phyloP scores from a whole-genome alignment of 2,797 vertebrate genomes.

The Octomys mimax region DNA sequence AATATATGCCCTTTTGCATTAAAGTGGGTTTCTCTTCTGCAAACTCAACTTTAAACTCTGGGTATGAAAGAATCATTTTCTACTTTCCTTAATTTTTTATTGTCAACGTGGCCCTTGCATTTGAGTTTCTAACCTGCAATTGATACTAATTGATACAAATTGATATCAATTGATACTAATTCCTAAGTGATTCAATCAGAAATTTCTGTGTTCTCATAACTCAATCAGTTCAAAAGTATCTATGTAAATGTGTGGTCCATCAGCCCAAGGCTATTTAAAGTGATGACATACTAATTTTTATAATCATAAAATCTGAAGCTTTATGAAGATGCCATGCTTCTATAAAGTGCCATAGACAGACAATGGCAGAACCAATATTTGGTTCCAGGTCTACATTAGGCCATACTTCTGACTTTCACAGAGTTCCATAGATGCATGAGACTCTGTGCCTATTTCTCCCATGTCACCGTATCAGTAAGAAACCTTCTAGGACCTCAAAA shows the following conservation, averaged over 20 bases:
- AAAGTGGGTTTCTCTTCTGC: background rate
- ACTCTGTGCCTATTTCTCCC: background rate
- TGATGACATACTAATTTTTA: background rate
- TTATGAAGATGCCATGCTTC: background rate
- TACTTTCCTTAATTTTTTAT: background rate
- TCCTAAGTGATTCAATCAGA: background rate
- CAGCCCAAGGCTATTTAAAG: background rate
- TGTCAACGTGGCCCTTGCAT: background rate
- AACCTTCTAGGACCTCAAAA: slow-evolving; percentile 48
- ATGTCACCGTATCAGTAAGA: background rate
- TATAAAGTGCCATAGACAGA: background rate
- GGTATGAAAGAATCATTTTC: background rate
- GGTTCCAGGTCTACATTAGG: background rate
- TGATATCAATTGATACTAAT: background rate
- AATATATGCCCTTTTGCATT: background rate
- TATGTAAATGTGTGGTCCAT: background rate
- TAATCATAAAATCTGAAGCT: background rate
- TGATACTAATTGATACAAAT: too few species aligned
- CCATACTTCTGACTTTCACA: background rate
- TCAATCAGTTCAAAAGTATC: background rate
- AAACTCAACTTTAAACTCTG: background rate
- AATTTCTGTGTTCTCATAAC: background rate
- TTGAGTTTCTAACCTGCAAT: background rate
- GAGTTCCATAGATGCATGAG: background rate
- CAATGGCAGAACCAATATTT: background rate